Conservation (phyloP, 1,140 invertebrate genomes). For the Forficula auricularia region DNA sequence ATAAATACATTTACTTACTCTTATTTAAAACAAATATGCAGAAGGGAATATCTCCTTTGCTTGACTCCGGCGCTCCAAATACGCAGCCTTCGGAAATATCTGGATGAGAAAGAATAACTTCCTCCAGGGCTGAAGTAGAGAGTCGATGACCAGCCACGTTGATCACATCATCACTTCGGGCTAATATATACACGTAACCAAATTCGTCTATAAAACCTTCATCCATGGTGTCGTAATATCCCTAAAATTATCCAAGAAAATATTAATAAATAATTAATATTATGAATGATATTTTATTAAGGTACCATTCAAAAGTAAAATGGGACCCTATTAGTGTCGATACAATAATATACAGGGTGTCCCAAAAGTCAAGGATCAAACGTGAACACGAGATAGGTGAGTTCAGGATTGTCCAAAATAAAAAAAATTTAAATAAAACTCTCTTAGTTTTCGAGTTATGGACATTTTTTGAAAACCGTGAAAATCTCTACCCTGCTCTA, state of each 20-base stretch:
- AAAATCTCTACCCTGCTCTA: too few species aligned
- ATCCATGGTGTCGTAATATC: slow-evolving; percentile 93
- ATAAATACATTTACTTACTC: slow-evolving; percentile 25
- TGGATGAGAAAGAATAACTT: slow-evolving; percentile 66
- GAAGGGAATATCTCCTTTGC: slow-evolving; percentile 77
- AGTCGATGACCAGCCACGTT: slow-evolving; percentile 85
- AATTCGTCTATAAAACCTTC: slow-evolving; percentile 69
- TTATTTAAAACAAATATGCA: slow-evolving; percentile 62
- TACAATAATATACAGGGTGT: too few species aligned
- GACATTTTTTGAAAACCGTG: too few species aligned
- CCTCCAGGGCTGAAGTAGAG: slow-evolving; percentile 73
- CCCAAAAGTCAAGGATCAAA: too few species aligned
- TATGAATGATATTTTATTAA: not conserved
- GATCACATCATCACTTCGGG: slow-evolving; percentile 87
- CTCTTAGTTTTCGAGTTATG: too few species aligned
- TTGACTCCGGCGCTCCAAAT: slow-evolving; percentile 69
- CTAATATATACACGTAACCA: slow-evolving; percentile 73
- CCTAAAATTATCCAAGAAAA: slow-evolving; percentile 34
- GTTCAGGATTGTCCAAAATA: too few species aligned
- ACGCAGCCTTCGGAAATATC: slow-evolving; percentile 71
- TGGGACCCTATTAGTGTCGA: too few species aligned
- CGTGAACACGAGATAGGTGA: too few species aligned
- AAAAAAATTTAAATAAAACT: too few species aligned
- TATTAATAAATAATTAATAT: too few species aligned
- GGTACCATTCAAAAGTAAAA: too few species aligned